Base-by-base conservation (phyloP, 2,888 invertebrate species). In the Nomada goodeniana region DNA sequence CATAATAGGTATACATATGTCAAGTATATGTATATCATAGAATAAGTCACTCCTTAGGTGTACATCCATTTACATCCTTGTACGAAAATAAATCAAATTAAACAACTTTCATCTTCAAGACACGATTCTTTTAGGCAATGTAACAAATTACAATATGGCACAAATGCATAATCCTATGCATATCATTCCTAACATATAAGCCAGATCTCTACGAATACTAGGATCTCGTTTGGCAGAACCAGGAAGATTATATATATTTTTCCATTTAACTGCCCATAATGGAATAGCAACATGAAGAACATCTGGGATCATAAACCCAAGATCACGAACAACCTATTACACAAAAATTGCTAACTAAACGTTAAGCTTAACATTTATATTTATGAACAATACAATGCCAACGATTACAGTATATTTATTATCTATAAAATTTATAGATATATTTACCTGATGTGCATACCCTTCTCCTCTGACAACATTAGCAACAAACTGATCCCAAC, bases 301-400 rank as follows among this genome's bases (percentile, higher is more conserved):
- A 89, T 96, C 96, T 42, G 96, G 96, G 76, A 96, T 94, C 96
- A 96, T 96, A 87, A 96, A 95, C 50, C 95, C 95, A 83, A 96
- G 92, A 92, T 96, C 96, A 15, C 96, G 94, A 69, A 96, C 94
- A 69, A 95, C 94, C 95, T 95, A 89, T 80, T n/a, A 64, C 64
- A 71, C 57, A 78, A 59, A 65, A 76, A 68, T 80, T 23, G 81
- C 65, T 55, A 71, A 61, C 71, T 70, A 50, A 68, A 42, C 52
- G 65, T 64, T 70, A 42, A 47, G 50, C 20, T 68, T 47, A 44
- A 59, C 59, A n/a, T 57, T 13, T 53, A 36, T 65, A 50, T 50
- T 20, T 10, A 74, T 18, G 5, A 77, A 29, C 63, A 50, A 76
- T 71, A 72, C 55, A 53, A 13, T n/a, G 11, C 1, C 4, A 42